Evolutionary conservation across 2,797 vertebrate species (phyloP), one percentile per base, ranked within the genome.

Genomic region (Eulemur mongoz): DNA sequence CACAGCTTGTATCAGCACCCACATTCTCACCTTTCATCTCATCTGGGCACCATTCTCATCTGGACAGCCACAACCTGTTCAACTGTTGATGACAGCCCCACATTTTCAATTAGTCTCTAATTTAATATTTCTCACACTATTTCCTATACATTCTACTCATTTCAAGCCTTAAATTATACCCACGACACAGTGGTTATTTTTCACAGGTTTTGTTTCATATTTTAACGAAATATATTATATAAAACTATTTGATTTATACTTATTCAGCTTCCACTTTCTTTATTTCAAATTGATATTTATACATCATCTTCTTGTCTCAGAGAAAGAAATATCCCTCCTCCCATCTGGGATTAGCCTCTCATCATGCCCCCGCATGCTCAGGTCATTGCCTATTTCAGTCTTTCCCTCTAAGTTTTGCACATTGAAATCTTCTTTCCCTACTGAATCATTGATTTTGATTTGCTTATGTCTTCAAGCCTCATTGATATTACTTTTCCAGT

Each of bases 141-240:
- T 81, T 96, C 27, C 54, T 57, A 17, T 57, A 23, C 9, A 73
- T 73, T 54, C 35, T 95, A 35, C 20, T 32, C 18, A 61, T 80
- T 15, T 79, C 57, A 70, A 93, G 13, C 17, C 14, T 76, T 94
- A 75, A 61, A 69, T 32, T 67, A 25, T 13, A 45, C 11, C 30
- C 40, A 54, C 11, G 59, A 38, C 18, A 61, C 3, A 61, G 63
- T 61, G 14, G 61, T 87, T 6, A 1, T 54, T 95, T 95, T 65
- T n/a, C 22, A 69, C 89, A 43, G 1, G 67, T 87, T 79, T 89
- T 89, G 40, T 15, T 91, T 94, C 3, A 65, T 57, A 79, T 89
- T 82, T 97, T 91, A 82, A 73, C 20, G 15, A 80, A 78, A 91
- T 75, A 25, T 32, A 76, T 82, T 91, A 91, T 67, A 83, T 76